Percentiles rank a stretch among this genome's conserved stretches.
Conservation (phyloP, 1,140 invertebrate genomes). For the Melanaphis sacchari region DNA sequence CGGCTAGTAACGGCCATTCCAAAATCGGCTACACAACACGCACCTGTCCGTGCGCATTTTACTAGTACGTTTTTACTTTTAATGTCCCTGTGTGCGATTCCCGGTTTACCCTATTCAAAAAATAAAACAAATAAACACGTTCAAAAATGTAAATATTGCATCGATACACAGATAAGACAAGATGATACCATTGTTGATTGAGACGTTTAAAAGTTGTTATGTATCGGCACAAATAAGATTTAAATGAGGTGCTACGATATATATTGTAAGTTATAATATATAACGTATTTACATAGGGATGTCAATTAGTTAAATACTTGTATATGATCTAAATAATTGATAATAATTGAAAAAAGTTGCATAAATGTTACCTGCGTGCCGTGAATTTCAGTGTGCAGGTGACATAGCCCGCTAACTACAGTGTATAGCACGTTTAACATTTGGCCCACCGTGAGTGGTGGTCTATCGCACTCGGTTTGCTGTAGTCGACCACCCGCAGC, state of each 20-base stretch:
- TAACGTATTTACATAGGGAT: no score
- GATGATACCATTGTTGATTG: not conserved
- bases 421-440: constrained; percentile 84
- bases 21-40: constrained; percentile 94
- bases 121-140: not conserved
- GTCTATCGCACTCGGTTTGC: constrained; percentile 62
- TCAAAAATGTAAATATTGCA: not conserved
- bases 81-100: constrained; percentile 93
- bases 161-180: not conserved
- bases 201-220: not conserved
- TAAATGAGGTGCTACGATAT: not conserved
- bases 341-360: not conserved
- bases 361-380: constrained; percentile 74
- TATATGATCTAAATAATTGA: not conserved
- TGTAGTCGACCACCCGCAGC: constrained; percentile 60
- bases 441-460: constrained; percentile 76
- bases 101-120: constrained; percentile 76
- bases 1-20: constrained; percentile 80
- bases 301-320: no score
- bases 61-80: constrained; percentile 96
- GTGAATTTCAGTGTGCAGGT: constrained; percentile 92
- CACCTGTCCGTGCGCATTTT: constrained; percentile 75
- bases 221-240: not conserved
- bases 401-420: constrained; percentile 87
- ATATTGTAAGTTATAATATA: not conserved